phyloP scores from a whole-genome alignment of 2,797 vertebrate species.

The Danionella dracula region DNA sequence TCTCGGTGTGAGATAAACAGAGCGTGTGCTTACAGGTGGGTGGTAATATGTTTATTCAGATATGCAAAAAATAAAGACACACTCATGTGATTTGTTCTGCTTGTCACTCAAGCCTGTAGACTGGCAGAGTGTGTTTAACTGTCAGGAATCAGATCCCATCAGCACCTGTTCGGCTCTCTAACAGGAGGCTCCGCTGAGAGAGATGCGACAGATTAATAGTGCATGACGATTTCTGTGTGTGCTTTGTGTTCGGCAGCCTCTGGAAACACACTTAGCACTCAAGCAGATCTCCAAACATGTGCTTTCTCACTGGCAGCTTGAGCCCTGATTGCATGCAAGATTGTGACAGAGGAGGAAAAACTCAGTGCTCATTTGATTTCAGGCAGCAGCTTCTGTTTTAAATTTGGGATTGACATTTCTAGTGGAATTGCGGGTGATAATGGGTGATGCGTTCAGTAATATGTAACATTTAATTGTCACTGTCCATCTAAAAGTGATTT shows the following conservation, averaged over 20 bases:
- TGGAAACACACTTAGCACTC: conserved; percentile 56
- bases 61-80: neutral
- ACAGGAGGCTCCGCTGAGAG: conserved; percentile 54
- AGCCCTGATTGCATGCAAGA: conserved; percentile 7
- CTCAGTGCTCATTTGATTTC: no score
- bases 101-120: conserved; percentile 11
- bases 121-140: conserved; percentile 6
- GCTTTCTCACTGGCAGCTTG: conserved; percentile 46
- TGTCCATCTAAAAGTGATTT: no score
- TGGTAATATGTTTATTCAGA: neutral
- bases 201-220: conserved; percentile 71
- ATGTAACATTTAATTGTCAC: no score
- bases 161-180: conserved; percentile 69
- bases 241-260: conserved; percentile 64
- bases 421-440: neutral
- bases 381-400: no score
- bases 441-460: neutral
- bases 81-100: neutral
- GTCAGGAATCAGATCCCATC: conserved; percentile 50
- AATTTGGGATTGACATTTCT: neutral
- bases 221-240: conserved; percentile 67
- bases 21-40: neutral
- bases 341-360: neutral
- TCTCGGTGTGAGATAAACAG: neutral
- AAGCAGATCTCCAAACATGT: conserved; percentile 58